phyloP scores from a whole-genome alignment of 2,797 vertebrate genomes.

The Clarias fuscus region DNA sequence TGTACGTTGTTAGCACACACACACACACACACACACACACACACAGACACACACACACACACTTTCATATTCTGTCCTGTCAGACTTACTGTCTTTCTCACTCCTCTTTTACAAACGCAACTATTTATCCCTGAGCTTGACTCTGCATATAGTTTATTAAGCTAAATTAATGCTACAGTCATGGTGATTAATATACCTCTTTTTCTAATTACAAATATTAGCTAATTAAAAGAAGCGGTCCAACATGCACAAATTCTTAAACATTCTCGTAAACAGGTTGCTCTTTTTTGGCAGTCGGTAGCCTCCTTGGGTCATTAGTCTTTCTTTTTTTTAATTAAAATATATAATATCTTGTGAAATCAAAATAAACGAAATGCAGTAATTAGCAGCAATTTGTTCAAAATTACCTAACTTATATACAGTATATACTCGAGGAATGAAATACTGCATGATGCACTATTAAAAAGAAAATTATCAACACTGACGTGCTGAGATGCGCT shows the following conservation, averaged over 20 bases:
- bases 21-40: no score
- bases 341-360: no score
- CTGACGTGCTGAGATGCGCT: no score
- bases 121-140: conserved; percentile 17
- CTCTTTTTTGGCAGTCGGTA: not conserved
- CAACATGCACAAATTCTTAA: conserved; percentile 12
- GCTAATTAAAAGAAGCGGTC: conserved; percentile 15
- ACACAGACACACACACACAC: not conserved
- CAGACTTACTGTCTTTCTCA: not conserved
- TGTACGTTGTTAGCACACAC: not conserved
- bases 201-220: conserved; percentile 28
- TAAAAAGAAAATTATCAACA: no score
- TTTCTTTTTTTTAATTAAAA: no score
- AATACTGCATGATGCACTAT: no score
- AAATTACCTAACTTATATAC: no score
- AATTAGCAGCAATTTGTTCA: not conserved
- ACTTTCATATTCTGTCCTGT: not conserved
- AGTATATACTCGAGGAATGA: no score
- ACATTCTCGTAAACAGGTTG: conserved; percentile 5
- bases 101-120: not conserved
- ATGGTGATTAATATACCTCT: conserved; percentile 13
- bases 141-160: not conserved
- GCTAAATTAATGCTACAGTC: not conserved
- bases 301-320: not conserved
- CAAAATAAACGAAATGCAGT: not conserved